Percentiles rank a stretch among this genome's conserved stretches.
Conservation (phyloP, 2,888 invertebrate species). For the Drosophila bunnanda region DNA sequence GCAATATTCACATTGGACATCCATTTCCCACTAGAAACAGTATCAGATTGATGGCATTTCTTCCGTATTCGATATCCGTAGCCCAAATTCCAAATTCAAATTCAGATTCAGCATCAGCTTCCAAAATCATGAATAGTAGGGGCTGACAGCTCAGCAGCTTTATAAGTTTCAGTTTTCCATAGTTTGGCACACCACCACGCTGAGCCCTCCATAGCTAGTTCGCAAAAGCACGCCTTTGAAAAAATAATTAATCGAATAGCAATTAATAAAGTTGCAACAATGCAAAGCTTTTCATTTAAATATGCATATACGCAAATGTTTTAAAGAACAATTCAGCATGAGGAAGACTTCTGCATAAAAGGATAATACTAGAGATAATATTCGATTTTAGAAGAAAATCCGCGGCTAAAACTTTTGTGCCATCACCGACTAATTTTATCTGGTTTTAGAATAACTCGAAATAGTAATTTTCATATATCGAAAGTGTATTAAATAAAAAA, state of each 20-base stretch:
- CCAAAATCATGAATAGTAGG: constrained; percentile 6
- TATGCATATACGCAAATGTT: constrained; percentile 48
- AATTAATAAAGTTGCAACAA: constrained; percentile 42
- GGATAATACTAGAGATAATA: background rate
- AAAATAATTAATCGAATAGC: background rate
- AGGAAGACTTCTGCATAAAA: constrained; percentile 4
- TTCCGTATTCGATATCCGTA: constrained; percentile 36
- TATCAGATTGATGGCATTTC: constrained; percentile 48
- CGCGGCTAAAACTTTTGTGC: background rate
- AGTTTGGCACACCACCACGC: constrained; percentile 20
- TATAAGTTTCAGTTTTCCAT: constrained; percentile 1
- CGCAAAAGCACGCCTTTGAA: constrained; percentile 7
- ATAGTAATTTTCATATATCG: too few species aligned
- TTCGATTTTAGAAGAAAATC: background rate
- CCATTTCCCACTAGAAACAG: constrained; percentile 20
- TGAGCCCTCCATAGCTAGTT: constrained; percentile 1
- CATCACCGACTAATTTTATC: background rate
- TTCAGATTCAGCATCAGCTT: constrained; percentile 49
- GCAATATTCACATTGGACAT: constrained; percentile 26
- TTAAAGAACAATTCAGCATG: constrained; percentile 10
- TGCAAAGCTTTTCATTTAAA: constrained; percentile 51
- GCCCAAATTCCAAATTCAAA: constrained; percentile 55
- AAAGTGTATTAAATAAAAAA: too few species aligned
- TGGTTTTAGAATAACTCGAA: background rate
- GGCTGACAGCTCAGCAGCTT: background rate